Conservation (phyloP, 1,140 invertebrate genomes). For the Adelges cooleyi region DNA sequence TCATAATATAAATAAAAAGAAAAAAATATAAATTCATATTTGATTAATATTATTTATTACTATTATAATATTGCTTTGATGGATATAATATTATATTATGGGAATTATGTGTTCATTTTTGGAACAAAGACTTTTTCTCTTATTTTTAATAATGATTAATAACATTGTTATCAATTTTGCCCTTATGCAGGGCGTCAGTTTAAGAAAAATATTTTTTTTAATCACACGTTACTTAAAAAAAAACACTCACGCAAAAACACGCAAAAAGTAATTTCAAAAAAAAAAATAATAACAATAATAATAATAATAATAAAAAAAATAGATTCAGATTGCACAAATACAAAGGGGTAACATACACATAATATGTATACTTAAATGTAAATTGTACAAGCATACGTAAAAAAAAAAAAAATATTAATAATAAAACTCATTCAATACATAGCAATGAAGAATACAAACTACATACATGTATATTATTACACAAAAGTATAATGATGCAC, state of each 20-base stretch:
- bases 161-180: no score
- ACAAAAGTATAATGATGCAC: no score
- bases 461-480: no score
- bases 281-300: background rate
- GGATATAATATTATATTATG: background rate
- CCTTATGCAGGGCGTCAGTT: no score
- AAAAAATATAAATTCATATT: background rate
- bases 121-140: no score
- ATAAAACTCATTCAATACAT: no score
- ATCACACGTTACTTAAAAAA: background rate
- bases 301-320: constrained; percentile 4
- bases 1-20: constrained; percentile 17
- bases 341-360: constrained; percentile 9
- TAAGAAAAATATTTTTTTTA: background rate
- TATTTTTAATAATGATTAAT: no score
- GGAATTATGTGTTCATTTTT: no score
- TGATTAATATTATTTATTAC: background rate
- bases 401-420: background rate
- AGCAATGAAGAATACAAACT: no score
- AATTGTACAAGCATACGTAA: constrained; percentile 1
- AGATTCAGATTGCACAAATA: constrained; percentile 23
- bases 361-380: background rate
- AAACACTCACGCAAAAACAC: constrained; percentile 2
- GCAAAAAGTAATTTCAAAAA: constrained; percentile 4
- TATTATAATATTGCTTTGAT: constrained; percentile 12